Evolutionary conservation across 2,797 vertebrate species (phyloP).

Genomic region (Chaetophractus vellerosus): DNA sequence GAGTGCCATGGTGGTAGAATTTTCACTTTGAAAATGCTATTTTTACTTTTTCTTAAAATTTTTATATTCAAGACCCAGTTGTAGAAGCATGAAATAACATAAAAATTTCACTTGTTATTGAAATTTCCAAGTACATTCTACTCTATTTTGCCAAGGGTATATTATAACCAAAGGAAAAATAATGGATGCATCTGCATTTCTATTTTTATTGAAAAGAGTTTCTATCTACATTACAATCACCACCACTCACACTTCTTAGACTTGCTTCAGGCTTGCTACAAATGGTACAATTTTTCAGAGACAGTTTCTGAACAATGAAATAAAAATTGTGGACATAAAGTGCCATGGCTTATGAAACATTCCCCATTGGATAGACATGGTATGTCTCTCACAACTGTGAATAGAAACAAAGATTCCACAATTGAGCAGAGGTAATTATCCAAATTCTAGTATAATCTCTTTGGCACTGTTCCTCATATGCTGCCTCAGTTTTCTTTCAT

Average conservation of each 20-base stretch:
- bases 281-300: constrained; percentile 59
- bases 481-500: constrained; percentile 36
- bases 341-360: constrained; percentile 63
- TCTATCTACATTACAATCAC: constrained; percentile 55
- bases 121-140: constrained; percentile 48
- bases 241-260: constrained; percentile 45
- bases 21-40: constrained; percentile 46
- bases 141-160: background rate
- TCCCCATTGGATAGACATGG: constrained; percentile 21
- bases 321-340: constrained; percentile 54
- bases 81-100: constrained; percentile 52
- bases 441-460: background rate
- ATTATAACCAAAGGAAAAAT: constrained; percentile 45
- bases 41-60: constrained; percentile 57
- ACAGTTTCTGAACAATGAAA: constrained; percentile 65
- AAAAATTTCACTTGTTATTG: constrained; percentile 47
- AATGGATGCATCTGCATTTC: constrained; percentile 22
- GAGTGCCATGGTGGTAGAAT: background rate
- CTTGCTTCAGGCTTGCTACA: constrained; percentile 54
- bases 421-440: constrained; percentile 54
- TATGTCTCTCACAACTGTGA: constrained; percentile 31
- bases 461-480: background rate
- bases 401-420: constrained; percentile 11
- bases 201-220: constrained; percentile 53
- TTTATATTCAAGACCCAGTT: constrained; percentile 37